Evolutionary conservation across 2,113 vertebrate genomes (phyloP).

Genomic region (Tragelaphus scriptus): DNA sequence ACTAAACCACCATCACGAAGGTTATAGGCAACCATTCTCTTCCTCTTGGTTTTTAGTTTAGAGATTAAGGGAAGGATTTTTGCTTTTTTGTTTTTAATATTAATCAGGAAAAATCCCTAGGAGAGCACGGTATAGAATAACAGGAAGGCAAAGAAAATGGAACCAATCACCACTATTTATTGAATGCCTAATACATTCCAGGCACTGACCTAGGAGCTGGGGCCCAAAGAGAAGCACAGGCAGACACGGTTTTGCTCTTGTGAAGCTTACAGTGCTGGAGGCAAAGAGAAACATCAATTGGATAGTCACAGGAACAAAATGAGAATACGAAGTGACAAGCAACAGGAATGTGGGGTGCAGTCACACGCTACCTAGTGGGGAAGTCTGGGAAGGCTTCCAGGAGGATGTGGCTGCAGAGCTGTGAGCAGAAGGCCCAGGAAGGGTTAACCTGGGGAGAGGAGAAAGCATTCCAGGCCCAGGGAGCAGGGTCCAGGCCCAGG

Average conservation of each 20-base stretch:
- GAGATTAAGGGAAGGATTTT: not conserved
- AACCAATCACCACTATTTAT: slow-evolving; percentile 22
- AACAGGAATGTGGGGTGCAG: not conserved
- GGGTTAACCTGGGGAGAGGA: not conserved
- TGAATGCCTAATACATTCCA: not conserved
- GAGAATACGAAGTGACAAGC: not conserved
- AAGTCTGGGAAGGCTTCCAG: not conserved
- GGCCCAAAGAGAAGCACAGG: not conserved
- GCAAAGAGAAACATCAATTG: not conserved
- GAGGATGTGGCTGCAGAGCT: not conserved
- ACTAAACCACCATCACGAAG: not conserved
- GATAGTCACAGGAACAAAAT: not conserved
- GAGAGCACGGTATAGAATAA: not conserved
- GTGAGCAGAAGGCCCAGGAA: not conserved
- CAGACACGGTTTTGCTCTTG: not conserved
- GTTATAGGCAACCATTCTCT: not conserved
- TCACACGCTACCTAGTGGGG: not conserved
- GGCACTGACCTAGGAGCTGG: not conserved
- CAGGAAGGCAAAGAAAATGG: not conserved
- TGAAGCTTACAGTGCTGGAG: not conserved
- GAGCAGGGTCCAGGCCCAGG: not conserved
- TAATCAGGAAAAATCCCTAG: not conserved
- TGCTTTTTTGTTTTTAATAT: slow-evolving; percentile 5
- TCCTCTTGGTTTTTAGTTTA: not conserved
- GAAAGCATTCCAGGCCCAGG: not conserved